phyloP scores from a whole-genome alignment of 2,888 invertebrate species.

The Schizaphis graminum region DNA sequence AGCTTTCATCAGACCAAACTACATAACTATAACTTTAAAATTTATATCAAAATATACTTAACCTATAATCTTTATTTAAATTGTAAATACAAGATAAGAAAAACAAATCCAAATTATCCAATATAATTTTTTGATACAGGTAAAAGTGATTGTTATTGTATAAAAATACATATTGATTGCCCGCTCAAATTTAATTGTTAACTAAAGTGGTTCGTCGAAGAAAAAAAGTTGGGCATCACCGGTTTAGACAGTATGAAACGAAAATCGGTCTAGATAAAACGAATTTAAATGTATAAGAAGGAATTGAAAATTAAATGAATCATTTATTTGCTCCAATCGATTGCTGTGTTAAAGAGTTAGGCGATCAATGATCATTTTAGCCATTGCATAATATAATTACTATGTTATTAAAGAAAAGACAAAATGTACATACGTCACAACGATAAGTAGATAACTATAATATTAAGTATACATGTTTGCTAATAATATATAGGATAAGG shows the following conservation, averaged over 20 bases:
- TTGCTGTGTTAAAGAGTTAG: not conserved
- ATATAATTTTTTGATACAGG: too few relatives aligned
- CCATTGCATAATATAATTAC: conserved; percentile 27
- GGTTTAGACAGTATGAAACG: not conserved
- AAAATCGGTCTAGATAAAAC: not conserved
- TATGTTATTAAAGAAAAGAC: not conserved
- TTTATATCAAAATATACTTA: too few relatives aligned
- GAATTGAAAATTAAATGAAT: not conserved
- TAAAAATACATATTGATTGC: too few relatives aligned
- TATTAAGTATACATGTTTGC: conserved; percentile 2
- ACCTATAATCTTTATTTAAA: too few relatives aligned
- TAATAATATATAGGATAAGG: not conserved
- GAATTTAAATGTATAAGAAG: not conserved
- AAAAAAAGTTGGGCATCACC: too few relatives aligned
- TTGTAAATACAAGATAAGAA: too few relatives aligned
- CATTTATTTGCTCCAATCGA: not conserved
- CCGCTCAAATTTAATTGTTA: too few relatives aligned
- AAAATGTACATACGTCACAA: conserved; percentile 50
- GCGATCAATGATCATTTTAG: not conserved
- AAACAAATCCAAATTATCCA: too few relatives aligned
- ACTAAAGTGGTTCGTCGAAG: too few relatives aligned
- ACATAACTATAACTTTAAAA: too few relatives aligned
- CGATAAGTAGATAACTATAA: not conserved
- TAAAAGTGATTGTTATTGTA: too few relatives aligned
- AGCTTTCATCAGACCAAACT: too few relatives aligned